Conservation (phyloP, 2,113 vertebrate genomes). For the Erpornis zantholeuca region DNA sequence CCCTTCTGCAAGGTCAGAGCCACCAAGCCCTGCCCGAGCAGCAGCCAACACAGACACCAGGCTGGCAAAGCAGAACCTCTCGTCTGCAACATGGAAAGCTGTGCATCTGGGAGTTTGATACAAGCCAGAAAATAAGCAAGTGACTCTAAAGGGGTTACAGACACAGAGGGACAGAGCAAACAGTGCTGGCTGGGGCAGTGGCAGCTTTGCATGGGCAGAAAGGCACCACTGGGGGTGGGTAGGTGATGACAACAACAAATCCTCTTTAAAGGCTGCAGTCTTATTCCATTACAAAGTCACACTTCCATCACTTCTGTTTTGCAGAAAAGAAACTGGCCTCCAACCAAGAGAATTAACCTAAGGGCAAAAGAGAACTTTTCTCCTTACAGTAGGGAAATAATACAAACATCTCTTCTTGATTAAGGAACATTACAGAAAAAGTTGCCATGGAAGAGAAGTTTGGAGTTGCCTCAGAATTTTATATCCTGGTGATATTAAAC, state of each 20-base stretch:
- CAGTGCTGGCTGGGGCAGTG: background rate
- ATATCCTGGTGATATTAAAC: background rate
- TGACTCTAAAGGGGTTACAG: background rate
- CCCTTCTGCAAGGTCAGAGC: background rate
- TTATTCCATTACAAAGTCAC: background rate
- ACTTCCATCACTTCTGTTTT: background rate
- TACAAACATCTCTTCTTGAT: background rate
- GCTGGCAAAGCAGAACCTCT: background rate
- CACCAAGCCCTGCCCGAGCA: too few species aligned
- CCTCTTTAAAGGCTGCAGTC: background rate
- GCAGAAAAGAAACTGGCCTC: background rate
- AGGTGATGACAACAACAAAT: background rate
- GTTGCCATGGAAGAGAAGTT: background rate
- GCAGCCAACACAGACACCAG: background rate
- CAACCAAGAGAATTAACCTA: background rate
- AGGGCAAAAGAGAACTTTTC: background rate
- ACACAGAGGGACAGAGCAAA: background rate
- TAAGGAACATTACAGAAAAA: background rate
- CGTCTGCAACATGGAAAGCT: background rate
- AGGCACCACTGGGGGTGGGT: background rate
- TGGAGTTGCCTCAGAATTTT: background rate
- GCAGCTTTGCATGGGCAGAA: background rate
- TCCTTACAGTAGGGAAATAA: background rate
- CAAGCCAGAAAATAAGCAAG: background rate
- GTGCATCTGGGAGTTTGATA: background rate